Evolutionary conservation across 2,888 invertebrate species (phyloP).

Genomic region (Hypomecis atomaria): DNA sequence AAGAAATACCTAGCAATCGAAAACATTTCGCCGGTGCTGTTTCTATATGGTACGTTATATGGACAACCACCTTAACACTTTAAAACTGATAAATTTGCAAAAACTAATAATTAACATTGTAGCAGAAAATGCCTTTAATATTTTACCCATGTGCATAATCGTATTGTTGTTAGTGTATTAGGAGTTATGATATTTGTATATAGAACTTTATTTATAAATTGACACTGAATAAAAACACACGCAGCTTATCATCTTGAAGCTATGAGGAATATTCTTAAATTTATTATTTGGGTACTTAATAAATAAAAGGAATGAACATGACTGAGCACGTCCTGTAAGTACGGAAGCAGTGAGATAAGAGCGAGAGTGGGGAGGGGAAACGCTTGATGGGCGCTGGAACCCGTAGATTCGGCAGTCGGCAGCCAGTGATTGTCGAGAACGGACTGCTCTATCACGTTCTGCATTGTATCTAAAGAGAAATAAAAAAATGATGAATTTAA

Average conservation of each 20-base stretch:
- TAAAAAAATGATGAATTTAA: neutral
- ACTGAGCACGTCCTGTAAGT: constrained; percentile 53
- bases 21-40: too few species aligned
- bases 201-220: constrained; percentile 43
- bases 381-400: constrained; percentile 59
- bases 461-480: constrained; percentile 72
- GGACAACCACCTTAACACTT: too few species aligned
- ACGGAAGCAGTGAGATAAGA: constrained; percentile 60
- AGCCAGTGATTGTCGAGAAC: constrained; percentile 82
- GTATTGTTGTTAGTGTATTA: neutral
- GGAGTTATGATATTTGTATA: neutral
- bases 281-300: constrained; percentile 44
- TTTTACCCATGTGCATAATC: too few species aligned
- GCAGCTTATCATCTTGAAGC: constrained; percentile 73
- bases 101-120: too few species aligned
- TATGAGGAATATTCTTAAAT: constrained; percentile 49
- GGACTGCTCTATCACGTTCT: constrained; percentile 81
- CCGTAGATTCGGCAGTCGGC: constrained; percentile 76
- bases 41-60: too few species aligned
- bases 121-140: too few species aligned
- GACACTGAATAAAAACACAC: constrained; percentile 44
- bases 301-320: constrained; percentile 50
- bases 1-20: too few species aligned
- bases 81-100: too few species aligned
- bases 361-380: constrained; percentile 59